Base-by-base conservation (phyloP, 2,888 invertebrate genomes). In the Volucella bombylans region DNA sequence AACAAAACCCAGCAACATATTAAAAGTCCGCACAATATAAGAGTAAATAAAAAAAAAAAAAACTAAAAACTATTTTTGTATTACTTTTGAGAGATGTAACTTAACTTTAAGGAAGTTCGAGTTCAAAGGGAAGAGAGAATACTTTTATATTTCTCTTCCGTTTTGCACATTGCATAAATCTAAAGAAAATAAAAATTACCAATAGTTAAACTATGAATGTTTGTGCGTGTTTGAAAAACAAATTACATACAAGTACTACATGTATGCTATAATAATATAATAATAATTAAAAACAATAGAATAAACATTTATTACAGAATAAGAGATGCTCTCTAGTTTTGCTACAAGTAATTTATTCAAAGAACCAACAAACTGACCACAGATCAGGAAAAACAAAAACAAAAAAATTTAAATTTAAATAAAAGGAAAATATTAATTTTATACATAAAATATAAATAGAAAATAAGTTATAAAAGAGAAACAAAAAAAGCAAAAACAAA, bases 331-430 rank as follows among this genome's bases (percentile, higher is more conserved):
- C 85, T 85, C 85, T 85, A 85, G 85, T 85, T 85, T 85, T 85
- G 85, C 85, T 85, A 85, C 76, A 85, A 85, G 81, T 85, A 85
- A 85, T 85, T 85, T 85, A 85, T 85, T 85, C 72, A 85, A 85
- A 68, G 81, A 85, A 85, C 80, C 76, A 85, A 82, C 72, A 79
- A 69, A 80, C 81, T 82, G 73, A 82, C 79, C 52, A 68, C 43
- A 71, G 71, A 71, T 81, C 78, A 77, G 80, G 59, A 69, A 71
- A 77, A 83, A 76, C 45, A 69, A 77, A 64, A 77, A 76, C 10
- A 74, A 68, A 64, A 76, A 31, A 6, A 31, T 31, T 6, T 31
- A 31, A 31, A 31, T 31, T 31, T 4, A 31, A 31, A 31, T 31
- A 39, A 55, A 67, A 65, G 52, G 47, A 55, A 78, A 69, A 71